Conservation (phyloP, 2,113 vertebrate genomes). For the Antigone vipio region DNA sequence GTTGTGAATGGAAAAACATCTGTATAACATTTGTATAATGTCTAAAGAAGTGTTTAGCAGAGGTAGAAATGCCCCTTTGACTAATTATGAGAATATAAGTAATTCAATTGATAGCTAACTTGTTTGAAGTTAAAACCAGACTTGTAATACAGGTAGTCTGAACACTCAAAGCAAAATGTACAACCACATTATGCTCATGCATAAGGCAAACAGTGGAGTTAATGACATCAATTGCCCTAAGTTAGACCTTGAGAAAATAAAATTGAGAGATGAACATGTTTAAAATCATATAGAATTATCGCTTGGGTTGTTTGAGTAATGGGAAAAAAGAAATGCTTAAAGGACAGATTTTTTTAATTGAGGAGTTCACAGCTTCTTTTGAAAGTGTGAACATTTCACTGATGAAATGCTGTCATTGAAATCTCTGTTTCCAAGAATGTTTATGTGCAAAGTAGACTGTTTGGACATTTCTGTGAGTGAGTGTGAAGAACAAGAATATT, state of each 20-base stretch:
- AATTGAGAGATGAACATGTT: neutral
- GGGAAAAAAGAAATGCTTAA: neutral
- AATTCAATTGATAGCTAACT: neutral
- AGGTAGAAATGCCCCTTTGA: neutral
- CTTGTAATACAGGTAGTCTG: neutral
- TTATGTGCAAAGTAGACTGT: neutral
- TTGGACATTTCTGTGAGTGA: neutral
- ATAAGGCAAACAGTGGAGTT: neutral
- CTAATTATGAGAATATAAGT: neutral
- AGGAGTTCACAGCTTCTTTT: slow-evolving; percentile 1
- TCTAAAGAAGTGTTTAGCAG: neutral
- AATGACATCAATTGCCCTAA: neutral
- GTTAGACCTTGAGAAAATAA: neutral
- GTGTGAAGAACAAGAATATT: slow-evolving; percentile 16
- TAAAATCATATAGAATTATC: neutral
- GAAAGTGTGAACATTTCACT: neutral
- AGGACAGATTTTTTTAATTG: neutral
- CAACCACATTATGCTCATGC: neutral
- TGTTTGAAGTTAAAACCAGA: neutral
- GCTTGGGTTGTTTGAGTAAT: neutral
- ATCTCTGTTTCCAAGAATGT: neutral
- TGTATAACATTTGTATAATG: neutral
- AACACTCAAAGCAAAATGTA: neutral
- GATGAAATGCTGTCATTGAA: neutral
- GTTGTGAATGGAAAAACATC: neutral